Evolutionary conservation across 2,888 invertebrate species (phyloP), one percentile per base, ranked within the genome.

Genomic region (Rhogogaster chlorosoma): DNA sequence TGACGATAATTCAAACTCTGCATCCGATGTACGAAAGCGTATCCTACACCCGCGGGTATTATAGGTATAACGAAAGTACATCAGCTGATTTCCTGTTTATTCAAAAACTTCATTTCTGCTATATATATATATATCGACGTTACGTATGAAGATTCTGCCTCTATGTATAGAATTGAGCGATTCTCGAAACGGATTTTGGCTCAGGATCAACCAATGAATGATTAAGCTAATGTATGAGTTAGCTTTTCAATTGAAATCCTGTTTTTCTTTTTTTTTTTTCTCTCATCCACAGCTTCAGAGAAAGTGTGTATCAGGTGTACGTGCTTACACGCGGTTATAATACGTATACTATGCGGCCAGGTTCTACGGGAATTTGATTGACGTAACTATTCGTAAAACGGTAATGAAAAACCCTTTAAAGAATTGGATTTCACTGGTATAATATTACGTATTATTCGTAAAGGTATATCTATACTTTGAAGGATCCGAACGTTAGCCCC

Each of bases 61-160:
- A 61, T 32, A 32, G 32, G 15, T 18, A 67, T 26, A 32, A 67
- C 71, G 71, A 26, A 73, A 73, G 71, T 42, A 38, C 38, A 73
- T 26, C 71, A 73, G 71, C 71, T 42, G 71, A 73, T 73, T 73
- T 73, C 71, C 71, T 73, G 42, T 73, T 38, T 42, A 73, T 73
- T 42, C 9, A n/a, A 42, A 38, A 42, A 73, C 42, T 42, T 22
- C 9, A 42, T 42, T 38, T 12, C 71, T 22, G n/a, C 6, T 15
- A 12, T 7, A 32, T 26, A 9, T n/a, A 2, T 53, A 53, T 53
- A 53, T 2, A 36, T 42, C 4, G 71, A 73, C 70, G 32, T 70
- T n/a, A 45, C 45, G 7, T 70, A n/a, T 5, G 9, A n/a, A 36
- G 7, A 70, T 32, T 36, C 70, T 1, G 6, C 15, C n/a, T 32